Percentiles rank a stretch among this genome's conserved stretches.
These are phyloP conservation scores for Euura saliciscinereae DNA, from an alignment of 1,140 invertebrate species.

Conservation along the genomic window DNA sequence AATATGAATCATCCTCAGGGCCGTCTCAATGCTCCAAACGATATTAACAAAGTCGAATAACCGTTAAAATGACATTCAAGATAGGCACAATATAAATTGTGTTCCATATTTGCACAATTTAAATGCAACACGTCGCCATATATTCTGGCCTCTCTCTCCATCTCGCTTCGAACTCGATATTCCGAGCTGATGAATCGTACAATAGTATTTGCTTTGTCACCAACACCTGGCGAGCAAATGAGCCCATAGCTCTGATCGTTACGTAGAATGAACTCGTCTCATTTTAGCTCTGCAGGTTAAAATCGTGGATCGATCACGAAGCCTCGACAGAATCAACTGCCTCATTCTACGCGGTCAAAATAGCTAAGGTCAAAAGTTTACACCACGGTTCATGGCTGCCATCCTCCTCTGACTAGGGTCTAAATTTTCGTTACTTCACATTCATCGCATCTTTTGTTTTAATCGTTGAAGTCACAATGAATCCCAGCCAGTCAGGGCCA, in stretches of 20 bases:
- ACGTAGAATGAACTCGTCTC: not conserved
- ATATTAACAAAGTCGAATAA: not conserved
- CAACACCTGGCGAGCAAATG: too few species aligned
- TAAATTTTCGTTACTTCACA: too few species aligned
- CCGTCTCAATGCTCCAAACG: not conserved
- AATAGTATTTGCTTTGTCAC: too few species aligned
- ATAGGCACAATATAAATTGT: not conserved
- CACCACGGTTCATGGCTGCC: not conserved
- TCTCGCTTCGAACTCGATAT: too few species aligned
- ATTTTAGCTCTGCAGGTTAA: not conserved
- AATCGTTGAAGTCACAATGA: not conserved
- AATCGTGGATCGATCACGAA: not conserved
- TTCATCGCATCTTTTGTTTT: too few species aligned
- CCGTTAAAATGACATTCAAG: not conserved
- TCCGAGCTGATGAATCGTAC: too few species aligned
- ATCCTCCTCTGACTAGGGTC: too few species aligned
- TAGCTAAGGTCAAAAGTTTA: not conserved
- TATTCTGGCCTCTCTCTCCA: too few species aligned
- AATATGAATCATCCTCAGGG: not conserved
- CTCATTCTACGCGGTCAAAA: not conserved
- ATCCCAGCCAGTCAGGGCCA: not conserved
- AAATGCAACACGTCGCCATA: conserved; percentile 32
- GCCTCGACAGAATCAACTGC: not conserved
- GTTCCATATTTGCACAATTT: too few species aligned
- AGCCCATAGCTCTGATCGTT: not conserved